A percentile compares a stretch with the other conserved stretches of the same genome.
phyloP scores from a whole-genome alignment of 2,797 vertebrate genomes.

The Heteromormyrus szaboi region DNA sequence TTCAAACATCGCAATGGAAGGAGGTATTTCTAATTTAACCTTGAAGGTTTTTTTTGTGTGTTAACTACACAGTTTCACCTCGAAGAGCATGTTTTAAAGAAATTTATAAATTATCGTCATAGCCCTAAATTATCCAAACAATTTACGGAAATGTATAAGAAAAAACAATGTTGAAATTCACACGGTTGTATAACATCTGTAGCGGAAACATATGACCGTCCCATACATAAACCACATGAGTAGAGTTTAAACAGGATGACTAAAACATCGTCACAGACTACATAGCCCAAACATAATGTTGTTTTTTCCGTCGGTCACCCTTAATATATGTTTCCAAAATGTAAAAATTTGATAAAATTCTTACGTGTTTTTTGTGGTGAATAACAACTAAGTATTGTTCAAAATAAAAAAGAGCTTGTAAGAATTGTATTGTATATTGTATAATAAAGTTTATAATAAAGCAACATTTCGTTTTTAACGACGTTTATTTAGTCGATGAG shows the following conservation, averaged over 20 bases:
- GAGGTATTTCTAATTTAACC: neutral
- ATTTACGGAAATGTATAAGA: neutral
- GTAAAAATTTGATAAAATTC: neutral
- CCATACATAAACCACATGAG: neutral
- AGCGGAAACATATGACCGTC: neutral
- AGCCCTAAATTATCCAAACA: neutral
- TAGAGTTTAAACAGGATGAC: neutral
- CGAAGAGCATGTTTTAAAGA: neutral
- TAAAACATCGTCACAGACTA: neutral
- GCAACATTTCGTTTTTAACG: constrained; percentile 45
- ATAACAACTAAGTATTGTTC: constrained; percentile 9
- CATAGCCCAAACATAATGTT: neutral
- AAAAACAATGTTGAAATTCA: neutral
- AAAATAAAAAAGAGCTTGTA: constrained; percentile 24
- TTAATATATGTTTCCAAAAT: neutral
- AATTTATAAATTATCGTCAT: neutral
- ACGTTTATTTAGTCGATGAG: constrained; percentile 58
- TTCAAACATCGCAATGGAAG: neutral
- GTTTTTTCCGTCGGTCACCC: neutral
- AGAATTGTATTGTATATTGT: constrained; percentile 1
- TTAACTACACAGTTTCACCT: neutral
- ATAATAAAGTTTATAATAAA: constrained; percentile 22
- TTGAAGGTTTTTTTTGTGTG: neutral
- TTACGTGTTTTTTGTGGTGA: neutral
- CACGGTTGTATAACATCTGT: neutral